Conservation (phyloP, 2,797 vertebrate genomes). For the Sitta carolinensis region DNA sequence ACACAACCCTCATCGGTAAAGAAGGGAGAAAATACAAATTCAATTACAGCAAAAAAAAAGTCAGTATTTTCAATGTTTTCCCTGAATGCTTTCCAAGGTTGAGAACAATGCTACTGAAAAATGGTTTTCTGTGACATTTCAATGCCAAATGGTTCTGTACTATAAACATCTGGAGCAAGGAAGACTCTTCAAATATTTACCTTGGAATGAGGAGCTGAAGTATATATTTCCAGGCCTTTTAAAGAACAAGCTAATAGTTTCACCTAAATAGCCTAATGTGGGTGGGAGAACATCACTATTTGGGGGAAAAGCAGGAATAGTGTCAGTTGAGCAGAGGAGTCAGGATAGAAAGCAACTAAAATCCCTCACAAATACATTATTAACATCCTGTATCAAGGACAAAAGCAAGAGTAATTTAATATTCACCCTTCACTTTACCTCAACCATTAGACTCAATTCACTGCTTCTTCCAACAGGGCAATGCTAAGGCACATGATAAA, state of each 20-base stretch:
- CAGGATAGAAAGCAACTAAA: not conserved
- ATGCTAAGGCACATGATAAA: not conserved
- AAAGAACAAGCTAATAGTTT: not conserved
- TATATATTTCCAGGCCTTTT: not conserved
- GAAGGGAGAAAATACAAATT: not conserved
- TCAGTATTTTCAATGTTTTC: not conserved
- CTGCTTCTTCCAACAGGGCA: not conserved
- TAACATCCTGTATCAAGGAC: not conserved
- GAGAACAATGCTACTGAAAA: not conserved
- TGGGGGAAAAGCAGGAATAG: not conserved
- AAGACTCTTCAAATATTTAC: not conserved
- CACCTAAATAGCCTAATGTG: not conserved
- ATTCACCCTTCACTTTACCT: not conserved
- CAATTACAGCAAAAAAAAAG: not conserved
- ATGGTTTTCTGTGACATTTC: not conserved
- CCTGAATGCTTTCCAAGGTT: not conserved
- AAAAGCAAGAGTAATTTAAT: not conserved
- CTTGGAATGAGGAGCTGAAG: not conserved
- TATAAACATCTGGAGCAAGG: not conserved
- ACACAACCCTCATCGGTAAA: not conserved
- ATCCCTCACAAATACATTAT: not conserved
- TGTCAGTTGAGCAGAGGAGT: not conserved
- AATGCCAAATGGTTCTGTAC: not conserved
- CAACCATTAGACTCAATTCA: not conserved
- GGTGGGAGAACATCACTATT: not conserved